These are phyloP conservation scores for Toxotes lorentzi DNA, from an alignment of 2,797 vertebrate genomes.

Conservation along the genomic window DNA sequence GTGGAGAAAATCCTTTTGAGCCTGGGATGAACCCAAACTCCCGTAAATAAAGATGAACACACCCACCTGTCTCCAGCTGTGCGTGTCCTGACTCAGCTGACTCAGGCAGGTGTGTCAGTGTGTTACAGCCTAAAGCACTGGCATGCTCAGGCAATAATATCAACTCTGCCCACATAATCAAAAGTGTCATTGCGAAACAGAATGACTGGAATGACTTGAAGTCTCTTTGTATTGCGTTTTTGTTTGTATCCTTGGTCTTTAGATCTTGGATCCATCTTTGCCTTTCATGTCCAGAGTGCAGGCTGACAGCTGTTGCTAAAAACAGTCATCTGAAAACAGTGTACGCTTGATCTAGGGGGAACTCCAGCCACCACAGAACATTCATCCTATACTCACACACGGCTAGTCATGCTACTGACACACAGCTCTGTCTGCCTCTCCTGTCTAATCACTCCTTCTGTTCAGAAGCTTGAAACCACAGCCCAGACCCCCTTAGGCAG, in stretches of 20 bases:
- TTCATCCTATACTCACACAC: conserved; percentile 70
- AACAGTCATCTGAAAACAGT: conserved; percentile 64
- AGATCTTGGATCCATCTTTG: conserved; percentile 37
- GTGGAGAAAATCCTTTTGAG: conserved; percentile 36
- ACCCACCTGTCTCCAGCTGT: conserved; percentile 45
- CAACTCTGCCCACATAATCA: conserved; percentile 49
- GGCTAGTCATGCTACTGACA: conserved; percentile 72
- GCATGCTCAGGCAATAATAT: conserved; percentile 68
- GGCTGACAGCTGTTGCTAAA: conserved; percentile 72
- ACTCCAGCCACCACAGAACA: conserved; percentile 75
- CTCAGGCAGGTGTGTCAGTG: conserved; percentile 75
- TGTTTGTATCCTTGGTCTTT: conserved; percentile 41
- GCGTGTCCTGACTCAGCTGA: conserved; percentile 68
- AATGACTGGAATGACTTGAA: conserved; percentile 37
- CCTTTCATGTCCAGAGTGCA: conserved; percentile 57
- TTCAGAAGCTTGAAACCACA: conserved; percentile 75
- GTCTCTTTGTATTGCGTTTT: conserved; percentile 12
- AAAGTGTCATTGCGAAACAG: conserved; percentile 41
- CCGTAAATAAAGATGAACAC: conserved; percentile 45
- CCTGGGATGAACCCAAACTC: conserved; percentile 27
- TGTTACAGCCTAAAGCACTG: conserved; percentile 49
- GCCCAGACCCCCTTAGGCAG: conserved; percentile 66
- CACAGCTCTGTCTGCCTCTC: conserved; percentile 60
- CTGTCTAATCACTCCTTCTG: conserved; percentile 69
- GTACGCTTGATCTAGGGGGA: conserved; percentile 66